Evolutionary conservation across 2,888 invertebrate genomes (phyloP).

Genomic region (Drosophila lacicola): DNA sequence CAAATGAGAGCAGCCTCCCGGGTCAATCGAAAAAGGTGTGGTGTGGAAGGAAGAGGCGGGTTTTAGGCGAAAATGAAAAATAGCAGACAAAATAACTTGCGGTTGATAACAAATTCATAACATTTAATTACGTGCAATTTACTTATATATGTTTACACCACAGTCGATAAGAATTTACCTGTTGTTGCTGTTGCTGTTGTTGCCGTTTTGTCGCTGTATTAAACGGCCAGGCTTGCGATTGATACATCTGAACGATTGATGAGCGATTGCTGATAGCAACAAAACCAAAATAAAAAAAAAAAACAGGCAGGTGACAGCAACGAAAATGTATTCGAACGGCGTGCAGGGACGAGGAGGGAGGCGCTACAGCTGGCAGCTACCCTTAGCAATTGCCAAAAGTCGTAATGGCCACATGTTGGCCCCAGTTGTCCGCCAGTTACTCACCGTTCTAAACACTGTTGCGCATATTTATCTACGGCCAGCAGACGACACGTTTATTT

Average conservation of each 20-base stretch:
- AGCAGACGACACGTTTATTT: conserved; percentile 52
- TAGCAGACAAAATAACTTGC: conserved; percentile 39
- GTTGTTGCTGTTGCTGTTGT: conserved; percentile 27
- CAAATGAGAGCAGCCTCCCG: conserved; percentile 35
- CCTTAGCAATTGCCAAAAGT: conserved; percentile 51
- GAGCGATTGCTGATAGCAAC: conserved; percentile 41
- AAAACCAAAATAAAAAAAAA: background rate
- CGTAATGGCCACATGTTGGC: conserved; percentile 33
- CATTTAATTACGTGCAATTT: conserved; percentile 77
- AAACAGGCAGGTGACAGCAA: background rate
- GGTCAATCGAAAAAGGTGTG: conserved; percentile 9
- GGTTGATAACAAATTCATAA: conserved; percentile 72
- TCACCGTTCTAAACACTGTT: conserved; percentile 43
- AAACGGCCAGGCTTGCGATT: conserved; percentile 34
- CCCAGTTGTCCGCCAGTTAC: conserved; percentile 35
- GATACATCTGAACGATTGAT: conserved; percentile 52
- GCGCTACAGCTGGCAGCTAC: background rate
- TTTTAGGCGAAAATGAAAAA: conserved; percentile 23
- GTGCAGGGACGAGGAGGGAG: background rate
- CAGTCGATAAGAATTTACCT: conserved; percentile 44
- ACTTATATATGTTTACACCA: conserved; percentile 67
- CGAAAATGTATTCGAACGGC: background rate
- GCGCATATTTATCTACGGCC: conserved; percentile 55
- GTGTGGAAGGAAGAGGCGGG: too few relatives aligned
- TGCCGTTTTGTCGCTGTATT: conserved; percentile 29